Evolutionary conservation across 2,797 vertebrate species (phyloP), one percentile per base, ranked within the genome.

Genomic region (Hemitrygon akajei): DNA sequence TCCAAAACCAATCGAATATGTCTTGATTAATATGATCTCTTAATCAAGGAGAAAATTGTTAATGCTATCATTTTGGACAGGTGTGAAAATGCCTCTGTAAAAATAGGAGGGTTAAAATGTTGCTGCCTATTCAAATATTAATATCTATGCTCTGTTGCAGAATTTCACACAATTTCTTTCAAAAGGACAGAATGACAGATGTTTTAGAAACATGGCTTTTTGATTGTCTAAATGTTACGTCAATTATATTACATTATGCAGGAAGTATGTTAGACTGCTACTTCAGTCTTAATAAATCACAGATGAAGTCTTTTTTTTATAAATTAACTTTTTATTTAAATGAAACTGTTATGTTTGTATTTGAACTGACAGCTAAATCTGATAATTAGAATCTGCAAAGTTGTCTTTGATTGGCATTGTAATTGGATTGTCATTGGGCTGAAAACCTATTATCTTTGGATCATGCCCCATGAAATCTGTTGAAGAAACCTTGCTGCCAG

Each of bases 361-460:
- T 98, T 99, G 98, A 99, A 98, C 98, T 99, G 97, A 98, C 98
- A 98, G 98, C 98, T 98, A 98, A 99, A 99, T 98, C 98, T 99
- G 98, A 98, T 99, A 99, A 99, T 99, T 99, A 99, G 98, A 98
- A 98, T 97, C 98, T 98, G 98, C 98, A 98, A 98, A 98, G 98
- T 98, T 98, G 98, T 98, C 98, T 98, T 99, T 99, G 99, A 99
- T 99, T 99, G 99, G 99, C 99, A 99, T 98, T 97, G 98, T 99
- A 99, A 99, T 99, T 99, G 99, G 98, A 99, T 99, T 99, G 99
- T 99, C 99, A 99, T 99, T 99, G 98, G 98, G 98, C 98, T 99
- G 98, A 99, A 99, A 99, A 99, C 98, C 99, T 99, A 99, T 99
- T 99, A 99, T 99, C 99, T 99, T 99, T 99, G 98, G 99, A 99